Base-by-base conservation (phyloP, 2,888 invertebrate genomes). In the Operophtera brumata region DNA sequence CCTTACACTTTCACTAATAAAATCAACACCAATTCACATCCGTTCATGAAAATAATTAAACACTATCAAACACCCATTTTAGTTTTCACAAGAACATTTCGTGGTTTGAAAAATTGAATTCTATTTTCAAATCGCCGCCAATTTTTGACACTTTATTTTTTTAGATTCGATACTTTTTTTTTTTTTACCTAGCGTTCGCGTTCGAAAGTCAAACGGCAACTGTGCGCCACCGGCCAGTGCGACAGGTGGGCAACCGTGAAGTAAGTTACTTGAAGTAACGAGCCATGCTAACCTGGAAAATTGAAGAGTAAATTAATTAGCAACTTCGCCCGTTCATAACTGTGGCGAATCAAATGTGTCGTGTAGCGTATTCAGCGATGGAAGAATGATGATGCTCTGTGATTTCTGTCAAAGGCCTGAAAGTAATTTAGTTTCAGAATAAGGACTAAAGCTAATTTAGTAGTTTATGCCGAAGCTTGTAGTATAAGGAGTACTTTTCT, bases 191-290 rank as follows among this genome's bases (percentile, higher is more conserved):
- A 70, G 63, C 75, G 69, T 72, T 65, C 75, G 57, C 81, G 82
- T 82, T 83, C 81, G 88, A 87, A 85, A 87, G 88, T 82, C 86
- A 82, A 84, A 82, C 85, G 80, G 75, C 65, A 75, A 87, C 86
- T 87, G 86, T 74, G 75, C 68, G 59, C 20, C 62, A 73, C 70
- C 75, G 80, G 80, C 79, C 76, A 74, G 67, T 67, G 61, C 76
- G 70, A 78, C 80, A 79, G 77, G 80, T 81, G 80, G 77, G 77
- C 36, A 45, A 42, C 37, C 43, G 48, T 50, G 54, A 43, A 52
- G 49, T 55, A 20, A 3, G 20, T 20, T 20, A 4, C 20, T 20
- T 20, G 2, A 20, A 20, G 20, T n/a, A 59, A 55, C 77, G 66
- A 72, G 67, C 71, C 72, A 65, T 62, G 73, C 70, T 72, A 80